A percentile compares a stretch with the other conserved stretches of the same genome.
Conservation (phyloP, 2,888 invertebrate species). For the Chloromyia formosa region DNA sequence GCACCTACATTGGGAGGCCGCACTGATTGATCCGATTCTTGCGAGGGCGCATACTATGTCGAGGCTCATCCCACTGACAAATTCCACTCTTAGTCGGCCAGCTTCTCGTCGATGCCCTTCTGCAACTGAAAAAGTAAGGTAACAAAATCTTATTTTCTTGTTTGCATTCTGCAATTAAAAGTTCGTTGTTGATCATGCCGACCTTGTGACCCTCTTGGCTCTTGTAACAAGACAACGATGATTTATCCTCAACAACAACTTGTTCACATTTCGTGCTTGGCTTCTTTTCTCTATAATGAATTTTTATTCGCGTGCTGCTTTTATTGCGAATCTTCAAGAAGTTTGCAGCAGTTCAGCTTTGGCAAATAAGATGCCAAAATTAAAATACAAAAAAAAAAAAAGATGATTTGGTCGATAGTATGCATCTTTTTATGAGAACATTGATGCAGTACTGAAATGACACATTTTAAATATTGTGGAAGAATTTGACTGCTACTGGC, state of each 20-base stretch:
- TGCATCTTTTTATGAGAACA: neutral
- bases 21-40: too few relatives aligned
- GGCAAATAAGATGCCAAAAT: neutral
- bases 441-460: neutral
- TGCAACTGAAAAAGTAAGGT: too few relatives aligned
- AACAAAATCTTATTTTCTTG: too few relatives aligned
- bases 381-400: too few relatives aligned
- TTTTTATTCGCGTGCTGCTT: neutral
- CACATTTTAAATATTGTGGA: too few relatives aligned
- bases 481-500: too few relatives aligned
- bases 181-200: slow-evolving; percentile 23
- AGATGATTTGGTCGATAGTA: too few relatives aligned
- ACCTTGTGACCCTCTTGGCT: slow-evolving; percentile 23
- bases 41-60: too few relatives aligned
- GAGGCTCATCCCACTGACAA: too few relatives aligned
- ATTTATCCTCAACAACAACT: neutral
- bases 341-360: neutral
- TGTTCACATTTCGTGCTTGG: slow-evolving; percentile 20
- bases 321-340: slow-evolving; percentile 7
- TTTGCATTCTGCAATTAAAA: slow-evolving; percentile 17
- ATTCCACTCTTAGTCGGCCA: too few relatives aligned
- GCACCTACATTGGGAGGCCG: too few relatives aligned
- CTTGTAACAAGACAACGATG: slow-evolving; percentile 9
- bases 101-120: too few relatives aligned
- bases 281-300: neutral